phyloP scores from a whole-genome alignment of 2,113 vertebrate genomes.

The Martes martes region DNA sequence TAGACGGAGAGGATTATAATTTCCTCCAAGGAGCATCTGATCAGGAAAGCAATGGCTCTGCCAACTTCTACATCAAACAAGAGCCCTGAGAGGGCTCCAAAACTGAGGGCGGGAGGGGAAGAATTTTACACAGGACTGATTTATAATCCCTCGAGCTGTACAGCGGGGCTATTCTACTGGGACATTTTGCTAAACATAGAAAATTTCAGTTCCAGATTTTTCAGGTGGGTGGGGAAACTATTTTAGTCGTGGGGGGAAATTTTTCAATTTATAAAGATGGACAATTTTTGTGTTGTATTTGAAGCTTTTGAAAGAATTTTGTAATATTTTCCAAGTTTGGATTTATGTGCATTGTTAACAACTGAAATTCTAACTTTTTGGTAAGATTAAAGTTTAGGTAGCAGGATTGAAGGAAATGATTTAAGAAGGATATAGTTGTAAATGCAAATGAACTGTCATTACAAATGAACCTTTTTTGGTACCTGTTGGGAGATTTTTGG shows the following conservation, averaged over 20 bases:
- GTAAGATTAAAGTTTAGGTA: conserved; percentile 87
- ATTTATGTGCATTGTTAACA: conserved; percentile 90
- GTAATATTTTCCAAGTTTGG: conserved; percentile 89
- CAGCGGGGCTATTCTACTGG: conserved; percentile 71
- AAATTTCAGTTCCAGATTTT: conserved; percentile 85
- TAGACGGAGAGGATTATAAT: conserved; percentile 93
- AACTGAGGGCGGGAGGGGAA: conserved; percentile 64
- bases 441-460: conserved; percentile 85
- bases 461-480: conserved; percentile 88
- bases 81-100: conserved; percentile 87
- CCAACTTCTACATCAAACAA: conserved; percentile 98
- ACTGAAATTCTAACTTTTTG: conserved; percentile 89
- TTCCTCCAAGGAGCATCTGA: conserved; percentile 96
- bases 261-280: conserved; percentile 91
- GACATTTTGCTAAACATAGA: conserved; percentile 83
- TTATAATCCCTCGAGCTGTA: conserved; percentile 67
- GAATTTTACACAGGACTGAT: conserved; percentile 79
- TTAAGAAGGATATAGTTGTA: conserved; percentile 83
- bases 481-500: conserved; percentile 83
- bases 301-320: conserved; percentile 93
- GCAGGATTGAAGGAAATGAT: conserved; percentile 84
- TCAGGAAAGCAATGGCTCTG: conserved; percentile 97
- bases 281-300: conserved; percentile 97
- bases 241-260: conserved; percentile 81
- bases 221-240: conserved; percentile 79